These are phyloP conservation scores for Crypturellus tataupa DNA, from an alignment of 2,797 vertebrate species.

Conservation along the genomic window DNA sequence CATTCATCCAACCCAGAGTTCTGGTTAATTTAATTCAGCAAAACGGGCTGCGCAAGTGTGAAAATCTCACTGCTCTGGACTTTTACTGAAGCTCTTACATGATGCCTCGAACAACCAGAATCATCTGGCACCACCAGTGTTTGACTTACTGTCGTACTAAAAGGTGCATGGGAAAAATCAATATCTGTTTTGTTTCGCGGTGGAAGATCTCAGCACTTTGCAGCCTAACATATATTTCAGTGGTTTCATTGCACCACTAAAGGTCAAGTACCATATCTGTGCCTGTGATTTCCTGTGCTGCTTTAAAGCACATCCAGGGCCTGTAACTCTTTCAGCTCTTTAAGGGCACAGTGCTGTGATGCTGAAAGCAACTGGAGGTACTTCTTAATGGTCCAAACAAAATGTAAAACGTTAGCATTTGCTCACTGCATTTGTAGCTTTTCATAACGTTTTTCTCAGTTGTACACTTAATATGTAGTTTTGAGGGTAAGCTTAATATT, in stretches of 20 bases:
- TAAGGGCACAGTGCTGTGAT: neutral
- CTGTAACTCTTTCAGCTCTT: conserved; percentile 59
- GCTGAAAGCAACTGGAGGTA: neutral
- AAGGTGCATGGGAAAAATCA: conserved; percentile 63
- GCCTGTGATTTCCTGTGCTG: conserved; percentile 65
- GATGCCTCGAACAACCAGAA: conserved; percentile 30
- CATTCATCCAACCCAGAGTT: neutral
- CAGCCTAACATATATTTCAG: conserved; percentile 65
- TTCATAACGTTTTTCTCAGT: neutral
- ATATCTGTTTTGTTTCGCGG: conserved; percentile 67
- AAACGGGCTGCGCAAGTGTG: neutral
- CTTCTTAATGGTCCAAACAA: neutral
- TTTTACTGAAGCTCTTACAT: conserved; percentile 2
- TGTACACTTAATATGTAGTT: neutral
- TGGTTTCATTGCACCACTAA: conserved; percentile 53
- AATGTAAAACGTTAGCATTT: neutral
- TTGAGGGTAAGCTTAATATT: neutral
- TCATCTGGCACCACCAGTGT: conserved; percentile 28
- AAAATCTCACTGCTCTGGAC: neutral
- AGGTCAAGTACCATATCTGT: conserved; percentile 57
- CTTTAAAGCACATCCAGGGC: conserved; percentile 54
- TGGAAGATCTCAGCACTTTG: conserved; percentile 58
- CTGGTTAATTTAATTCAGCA: neutral
- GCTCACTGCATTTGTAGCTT: neutral
- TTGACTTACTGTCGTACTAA: conserved; percentile 56